Percentiles rank a stretch among this genome's conserved stretches.
Evolutionary conservation across 2,113 vertebrate genomes (phyloP).

Genomic region (Ceyx melanurus): DNA sequence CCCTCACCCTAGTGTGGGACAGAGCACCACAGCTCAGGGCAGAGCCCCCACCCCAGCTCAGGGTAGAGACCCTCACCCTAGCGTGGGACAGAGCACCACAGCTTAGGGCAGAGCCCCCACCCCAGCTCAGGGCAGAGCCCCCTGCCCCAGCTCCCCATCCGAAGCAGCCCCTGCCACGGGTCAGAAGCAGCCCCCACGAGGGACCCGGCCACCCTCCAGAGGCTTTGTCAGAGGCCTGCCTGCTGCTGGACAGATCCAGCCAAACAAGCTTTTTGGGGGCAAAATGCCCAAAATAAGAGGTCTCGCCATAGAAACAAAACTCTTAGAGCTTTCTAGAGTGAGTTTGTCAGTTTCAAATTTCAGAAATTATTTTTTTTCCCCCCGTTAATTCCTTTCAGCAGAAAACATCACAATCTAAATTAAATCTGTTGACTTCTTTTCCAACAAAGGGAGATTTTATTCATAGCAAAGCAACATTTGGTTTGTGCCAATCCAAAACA

Average conservation of each 20-base stretch:
- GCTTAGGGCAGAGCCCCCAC: too few relatives aligned
- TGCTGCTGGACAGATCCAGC: not conserved
- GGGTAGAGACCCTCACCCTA: too few relatives aligned
- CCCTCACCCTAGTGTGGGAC: too few relatives aligned
- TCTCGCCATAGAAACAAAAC: not conserved
- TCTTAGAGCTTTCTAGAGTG: not conserved
- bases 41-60: too few relatives aligned
- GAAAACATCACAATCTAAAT: not conserved
- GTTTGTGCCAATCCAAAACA: not conserved
- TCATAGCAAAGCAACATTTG: not conserved
- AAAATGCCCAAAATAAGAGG: not conserved
- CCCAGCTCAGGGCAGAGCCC: not conserved
- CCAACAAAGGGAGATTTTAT: not conserved
- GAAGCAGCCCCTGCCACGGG: accelerated
- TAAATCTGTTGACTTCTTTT: not conserved
- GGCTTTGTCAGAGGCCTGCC: not conserved
- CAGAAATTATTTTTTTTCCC: not conserved
- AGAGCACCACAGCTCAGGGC: too few relatives aligned
- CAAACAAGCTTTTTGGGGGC: not conserved
- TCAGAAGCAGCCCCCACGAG: accelerated
- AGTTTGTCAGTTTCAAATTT: not conserved
- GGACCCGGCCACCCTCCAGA: accelerated
- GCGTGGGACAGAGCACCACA: too few relatives aligned
- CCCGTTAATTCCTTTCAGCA: not conserved
- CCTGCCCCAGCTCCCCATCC: too few relatives aligned